Percentiles rank a stretch among this genome's conserved stretches.
Evolutionary conservation across 2,888 invertebrate genomes (phyloP).

Genomic region (Bimastos eiseni): DNA sequence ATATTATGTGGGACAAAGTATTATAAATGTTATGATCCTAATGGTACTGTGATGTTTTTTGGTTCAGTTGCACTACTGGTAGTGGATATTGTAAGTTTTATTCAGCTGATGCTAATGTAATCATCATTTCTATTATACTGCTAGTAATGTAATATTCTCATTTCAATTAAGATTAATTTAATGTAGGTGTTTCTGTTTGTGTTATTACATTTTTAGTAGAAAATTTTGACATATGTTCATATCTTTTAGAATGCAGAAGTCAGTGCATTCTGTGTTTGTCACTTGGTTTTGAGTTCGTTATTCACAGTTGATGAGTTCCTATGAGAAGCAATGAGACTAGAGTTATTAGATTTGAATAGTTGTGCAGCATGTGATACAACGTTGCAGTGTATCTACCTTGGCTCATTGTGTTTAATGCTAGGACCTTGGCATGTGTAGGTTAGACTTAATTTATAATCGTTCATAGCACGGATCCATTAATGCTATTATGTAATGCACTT

Average conservation of each 20-base stretch:
- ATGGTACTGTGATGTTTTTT: not conserved
- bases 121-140: not conserved
- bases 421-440: not conserved
- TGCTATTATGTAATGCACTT: not conserved
- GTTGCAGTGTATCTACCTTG: not conserved
- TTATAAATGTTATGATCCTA: not conserved
- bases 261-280: not conserved
- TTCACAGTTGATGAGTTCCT: not conserved
- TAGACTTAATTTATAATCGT: not conserved
- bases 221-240: not conserved
- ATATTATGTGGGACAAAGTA: not conserved
- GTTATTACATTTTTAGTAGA: not conserved
- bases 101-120: constrained; percentile 13
- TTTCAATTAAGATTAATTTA: not conserved
- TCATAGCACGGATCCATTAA: not conserved
- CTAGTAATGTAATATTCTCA: not conserved
- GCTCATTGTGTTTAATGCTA: not conserved
- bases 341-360: not conserved
- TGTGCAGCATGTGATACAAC: not conserved
- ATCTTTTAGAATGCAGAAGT: not conserved
- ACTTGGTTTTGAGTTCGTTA: not conserved
- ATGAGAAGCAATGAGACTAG: not conserved
- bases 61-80: constrained; percentile 5
- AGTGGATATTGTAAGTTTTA: not conserved
- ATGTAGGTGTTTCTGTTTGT: constrained; percentile 9